Evolutionary conservation across 2,797 vertebrate species (phyloP).

Genomic region (Smutsia gigantea): DNA sequence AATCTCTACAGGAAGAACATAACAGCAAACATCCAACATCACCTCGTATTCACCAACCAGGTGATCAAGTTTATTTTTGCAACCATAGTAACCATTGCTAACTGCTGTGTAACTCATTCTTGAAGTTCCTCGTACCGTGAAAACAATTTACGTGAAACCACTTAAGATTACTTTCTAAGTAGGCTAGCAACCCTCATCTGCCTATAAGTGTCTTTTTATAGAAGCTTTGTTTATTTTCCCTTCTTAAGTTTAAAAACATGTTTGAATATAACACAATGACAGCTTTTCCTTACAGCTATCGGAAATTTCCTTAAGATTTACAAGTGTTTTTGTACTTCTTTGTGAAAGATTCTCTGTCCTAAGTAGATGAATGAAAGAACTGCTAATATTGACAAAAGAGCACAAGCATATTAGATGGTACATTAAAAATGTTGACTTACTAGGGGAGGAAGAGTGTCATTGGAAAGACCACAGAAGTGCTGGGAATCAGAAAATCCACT

Average conservation of each 20-base stretch:
- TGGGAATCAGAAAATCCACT: not conserved
- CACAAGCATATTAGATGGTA: not conserved
- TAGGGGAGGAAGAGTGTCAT: not conserved
- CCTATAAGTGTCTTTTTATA: not conserved
- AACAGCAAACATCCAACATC: slow-evolving; percentile 30
- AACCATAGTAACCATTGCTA: slow-evolving; percentile 6
- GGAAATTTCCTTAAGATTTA: not conserved
- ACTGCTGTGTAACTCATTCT: not conserved
- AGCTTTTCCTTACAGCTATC: slow-evolving; percentile 38
- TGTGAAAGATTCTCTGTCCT: not conserved
- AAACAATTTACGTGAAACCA: slow-evolving; percentile 34
- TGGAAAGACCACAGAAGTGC: not conserved
- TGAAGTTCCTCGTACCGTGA: not conserved
- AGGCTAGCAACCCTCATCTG: not conserved
- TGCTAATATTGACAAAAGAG: not conserved
- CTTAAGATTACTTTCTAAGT: not conserved
- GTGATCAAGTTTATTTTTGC: slow-evolving; percentile 45
- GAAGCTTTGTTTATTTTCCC: slow-evolving; percentile 11
- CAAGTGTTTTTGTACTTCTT: slow-evolving; percentile 10
- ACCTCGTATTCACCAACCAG: slow-evolving; percentile 21
- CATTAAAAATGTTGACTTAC: not conserved
- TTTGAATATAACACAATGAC: not conserved
- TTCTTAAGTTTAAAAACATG: not conserved
- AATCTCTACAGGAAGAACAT: slow-evolving; percentile 7
- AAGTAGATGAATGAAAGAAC: not conserved